Evolutionary conservation across 92 coral and sea anemone species (phyloP), one percentile per base, ranked within the genome.

Genomic region (Zoanthus solanderi): DNA sequence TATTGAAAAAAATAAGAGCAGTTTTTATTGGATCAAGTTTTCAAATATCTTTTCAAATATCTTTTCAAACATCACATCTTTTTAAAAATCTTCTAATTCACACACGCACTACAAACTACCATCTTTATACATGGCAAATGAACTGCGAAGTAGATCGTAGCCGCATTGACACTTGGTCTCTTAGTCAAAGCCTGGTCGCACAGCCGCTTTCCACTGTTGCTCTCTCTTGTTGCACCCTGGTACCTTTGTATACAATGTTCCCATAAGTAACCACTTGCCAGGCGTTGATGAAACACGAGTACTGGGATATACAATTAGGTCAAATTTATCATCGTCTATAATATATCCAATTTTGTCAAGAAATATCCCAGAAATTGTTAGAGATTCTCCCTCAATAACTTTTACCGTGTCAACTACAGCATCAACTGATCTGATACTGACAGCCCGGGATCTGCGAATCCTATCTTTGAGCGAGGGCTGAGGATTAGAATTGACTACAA

Each of bases 121-220:
- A 7, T 7, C 56, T 50, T 11, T 50, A 50, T 50, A 0, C 9
- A 50, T 7, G 12, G 8, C 4, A 47, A 8, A 47, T 4, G 8
- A 47, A 47, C 52, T 8, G 52, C 52, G 52, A 7, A 11, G 56
- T 37, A 2, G 42, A 37, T 37, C 42, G 4, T 37, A 0, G 2
- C 42, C 56, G 56, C 56, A 4, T 11, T 1, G 12, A 50, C 7
- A 11, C 56, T 7, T 50, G 56, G 56, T 50, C 56, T 7, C 56
- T 44, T 69, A 92, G 63, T 92, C 88, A 79, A 92, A 89, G 13
- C 78, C 81, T 5, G 89, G 63, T 65, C 94, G 88, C 7, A 95
- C 92, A 4, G 96, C 98, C 4, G 98, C 98, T 15, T 88, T 87
- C 98, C 98, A 95, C 54, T 93, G 98, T 10, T 87, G 86, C 54